Evolutionary conservation across 2,888 invertebrate species (phyloP).

Genomic region (Sinodicranocentrus sp.): DNA sequence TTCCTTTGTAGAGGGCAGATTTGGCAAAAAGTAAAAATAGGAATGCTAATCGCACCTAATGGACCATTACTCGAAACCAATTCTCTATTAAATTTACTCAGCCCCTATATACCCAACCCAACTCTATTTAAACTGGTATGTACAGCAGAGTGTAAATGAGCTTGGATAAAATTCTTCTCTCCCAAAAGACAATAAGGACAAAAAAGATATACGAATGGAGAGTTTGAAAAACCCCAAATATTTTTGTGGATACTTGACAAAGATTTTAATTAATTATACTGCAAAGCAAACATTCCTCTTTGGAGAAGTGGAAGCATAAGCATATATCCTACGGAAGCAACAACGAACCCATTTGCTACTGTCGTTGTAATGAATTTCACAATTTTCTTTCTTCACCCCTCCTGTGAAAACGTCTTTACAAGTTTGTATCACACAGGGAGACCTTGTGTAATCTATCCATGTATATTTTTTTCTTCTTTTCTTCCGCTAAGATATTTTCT

Average conservation of each 20-base stretch:
- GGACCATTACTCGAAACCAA: conserved; percentile 53
- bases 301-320: conserved; percentile 7
- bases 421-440: too few species aligned
- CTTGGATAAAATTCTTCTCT: conserved; percentile 17
- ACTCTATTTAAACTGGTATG: background rate
- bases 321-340: background rate
- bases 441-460: too few species aligned
- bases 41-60: conserved; percentile 62
- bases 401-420: too few species aligned
- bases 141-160: conserved; percentile 26
- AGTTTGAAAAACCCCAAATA: too few species aligned
- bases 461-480: too few species aligned
- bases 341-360: conserved; percentile 62
- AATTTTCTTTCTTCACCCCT: conserved; percentile 60
- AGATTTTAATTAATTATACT: conserved; percentile 62
- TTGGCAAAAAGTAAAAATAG: conserved; percentile 52
- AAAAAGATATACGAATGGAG: conserved; percentile 20
- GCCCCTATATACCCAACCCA: background rate
- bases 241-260: conserved; percentile 53
- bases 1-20: background rate
- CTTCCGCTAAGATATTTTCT: too few species aligned
- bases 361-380: conserved; percentile 58
- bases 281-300: conserved; percentile 27
- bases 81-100: conserved; percentile 42
- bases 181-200: too few species aligned